Evolutionary conservation across 2,797 vertebrate species (phyloP).

Genomic region (Cetoscarus ocellatus): DNA sequence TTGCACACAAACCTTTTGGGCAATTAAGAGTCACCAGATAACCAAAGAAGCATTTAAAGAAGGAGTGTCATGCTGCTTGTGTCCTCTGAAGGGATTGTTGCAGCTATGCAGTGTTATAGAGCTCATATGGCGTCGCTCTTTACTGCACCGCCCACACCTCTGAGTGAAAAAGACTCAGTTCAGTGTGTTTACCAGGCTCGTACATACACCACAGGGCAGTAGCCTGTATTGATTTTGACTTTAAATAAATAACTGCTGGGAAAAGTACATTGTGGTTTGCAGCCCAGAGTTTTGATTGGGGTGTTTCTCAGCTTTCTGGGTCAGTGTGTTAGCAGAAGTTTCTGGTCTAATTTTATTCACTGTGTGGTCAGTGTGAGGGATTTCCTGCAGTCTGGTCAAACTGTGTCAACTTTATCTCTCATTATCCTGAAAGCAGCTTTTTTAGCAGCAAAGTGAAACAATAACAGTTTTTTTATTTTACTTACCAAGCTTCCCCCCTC

Average conservation of each 20-base stretch:
- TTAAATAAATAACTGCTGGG: slow-evolving; percentile 27
- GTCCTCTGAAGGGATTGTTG: no score
- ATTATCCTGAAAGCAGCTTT: neutral
- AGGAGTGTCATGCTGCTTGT: no score
- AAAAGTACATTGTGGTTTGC: slow-evolving; percentile 2
- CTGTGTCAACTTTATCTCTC: slow-evolving; percentile 13
- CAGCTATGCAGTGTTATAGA: no score
- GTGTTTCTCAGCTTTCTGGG: slow-evolving; percentile 34
- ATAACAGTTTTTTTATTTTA: neutral
- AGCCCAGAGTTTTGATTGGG: slow-evolving; percentile 19
- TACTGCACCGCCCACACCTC: neutral
- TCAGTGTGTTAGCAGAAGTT: slow-evolving; percentile 50
- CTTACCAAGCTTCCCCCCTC: neutral
- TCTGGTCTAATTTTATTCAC: slow-evolving; percentile 39
- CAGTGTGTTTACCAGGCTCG: neutral
- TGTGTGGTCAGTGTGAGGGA: slow-evolving; percentile 40
- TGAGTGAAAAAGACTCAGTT: neutral
- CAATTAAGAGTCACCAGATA: no score
- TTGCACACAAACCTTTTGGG: no score
- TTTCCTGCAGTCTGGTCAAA: slow-evolving; percentile 54
- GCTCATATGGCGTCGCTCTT: neutral
- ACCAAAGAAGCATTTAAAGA: no score
- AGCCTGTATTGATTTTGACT: slow-evolving; percentile 1
- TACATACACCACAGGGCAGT: neutral
- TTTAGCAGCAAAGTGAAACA: neutral